Evolutionary conservation across 2,888 invertebrate genomes (phyloP).

Genomic region (Drosophila paracracens): DNA sequence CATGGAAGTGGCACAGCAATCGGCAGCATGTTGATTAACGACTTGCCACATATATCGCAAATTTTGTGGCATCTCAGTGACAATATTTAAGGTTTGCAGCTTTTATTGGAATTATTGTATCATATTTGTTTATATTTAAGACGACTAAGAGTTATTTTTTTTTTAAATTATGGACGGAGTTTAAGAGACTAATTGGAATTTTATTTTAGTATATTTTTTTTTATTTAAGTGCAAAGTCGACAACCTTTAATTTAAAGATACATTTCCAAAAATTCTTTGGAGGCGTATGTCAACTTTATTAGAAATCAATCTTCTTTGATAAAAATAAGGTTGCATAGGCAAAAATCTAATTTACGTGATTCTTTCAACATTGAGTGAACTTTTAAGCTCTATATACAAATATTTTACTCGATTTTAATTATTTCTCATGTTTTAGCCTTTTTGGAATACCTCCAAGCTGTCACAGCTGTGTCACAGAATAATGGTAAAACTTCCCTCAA

Average conservation of each 20-base stretch:
- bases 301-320: background rate
- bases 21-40: constrained; percentile 10
- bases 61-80: constrained; percentile 3
- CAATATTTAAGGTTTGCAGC: background rate
- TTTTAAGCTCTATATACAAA: background rate
- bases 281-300: background rate
- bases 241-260: background rate
- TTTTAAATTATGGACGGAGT: background rate
- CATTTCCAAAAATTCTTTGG: background rate
- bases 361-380: background rate
- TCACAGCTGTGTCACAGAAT: too few species aligned
- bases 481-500: too few species aligned
- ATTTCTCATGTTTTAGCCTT: background rate
- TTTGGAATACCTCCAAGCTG: too few species aligned
- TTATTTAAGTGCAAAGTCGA: background rate
- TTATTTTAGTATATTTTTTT: background rate
- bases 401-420: background rate
- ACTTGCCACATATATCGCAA: background rate
- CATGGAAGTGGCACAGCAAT: constrained; percentile 16
- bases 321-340: background rate
- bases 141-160: background rate
- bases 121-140: background rate
- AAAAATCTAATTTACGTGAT: background rate
- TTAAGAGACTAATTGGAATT: background rate
- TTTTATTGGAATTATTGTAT: background rate